phyloP scores from a whole-genome alignment of 1,140 invertebrate genomes.

The Aplysia californica region DNA sequence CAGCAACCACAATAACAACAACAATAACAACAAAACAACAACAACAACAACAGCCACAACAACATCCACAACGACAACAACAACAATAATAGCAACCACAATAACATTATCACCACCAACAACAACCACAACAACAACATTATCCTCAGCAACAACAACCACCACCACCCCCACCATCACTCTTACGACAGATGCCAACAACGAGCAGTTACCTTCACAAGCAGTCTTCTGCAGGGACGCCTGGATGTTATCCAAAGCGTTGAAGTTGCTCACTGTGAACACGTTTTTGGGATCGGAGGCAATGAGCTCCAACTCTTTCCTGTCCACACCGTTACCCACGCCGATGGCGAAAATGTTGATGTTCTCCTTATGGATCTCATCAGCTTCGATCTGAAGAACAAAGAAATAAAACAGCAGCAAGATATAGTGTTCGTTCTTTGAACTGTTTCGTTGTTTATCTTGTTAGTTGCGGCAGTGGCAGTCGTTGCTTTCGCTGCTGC shows the following conservation, averaged over 20 bases:
- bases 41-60: not conserved
- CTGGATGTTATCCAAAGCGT: constrained; percentile 43
- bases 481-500: no score
- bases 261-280: constrained; percentile 45
- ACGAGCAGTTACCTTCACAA: constrained; percentile 48
- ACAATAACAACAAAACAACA: constrained; percentile 3
- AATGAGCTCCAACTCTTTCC: constrained; percentile 40
- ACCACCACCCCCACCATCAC: not conserved
- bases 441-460: no score
- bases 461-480: no score
- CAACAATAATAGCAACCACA: not conserved
- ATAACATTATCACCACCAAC: not conserved
- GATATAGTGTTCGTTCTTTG: no score
- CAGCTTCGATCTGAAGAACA: not conserved
- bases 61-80: not conserved
- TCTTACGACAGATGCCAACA: no score
- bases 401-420: not conserved
- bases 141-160: not conserved
- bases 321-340: constrained; percentile 42
- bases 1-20: not conserved
- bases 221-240: constrained; percentile 45
- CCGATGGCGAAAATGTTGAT: constrained; percentile 51
- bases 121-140: constrained; percentile 4
- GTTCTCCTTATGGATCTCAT: constrained; percentile 31
- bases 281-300: constrained; percentile 39